phyloP scores from a whole-genome alignment of 2,888 invertebrate species.

The Zelleria hepariella region DNA sequence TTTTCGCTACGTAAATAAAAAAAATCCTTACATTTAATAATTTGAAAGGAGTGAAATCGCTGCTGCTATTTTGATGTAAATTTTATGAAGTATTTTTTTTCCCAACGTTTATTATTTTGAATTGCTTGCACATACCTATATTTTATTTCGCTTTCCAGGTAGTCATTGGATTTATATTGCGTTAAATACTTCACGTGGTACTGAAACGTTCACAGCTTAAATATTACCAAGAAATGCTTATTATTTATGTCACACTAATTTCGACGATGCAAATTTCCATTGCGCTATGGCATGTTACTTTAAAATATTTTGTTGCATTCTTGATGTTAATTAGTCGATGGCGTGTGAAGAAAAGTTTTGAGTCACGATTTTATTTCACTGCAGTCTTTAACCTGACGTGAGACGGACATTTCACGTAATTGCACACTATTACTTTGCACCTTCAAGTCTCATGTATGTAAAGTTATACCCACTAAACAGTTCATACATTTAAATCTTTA shows the following conservation, averaged over 20 bases:
- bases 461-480: no score
- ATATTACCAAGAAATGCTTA: not conserved
- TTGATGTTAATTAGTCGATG: not conserved
- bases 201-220: no score
- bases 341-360: not conserved
- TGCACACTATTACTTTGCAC: constrained; percentile 7
- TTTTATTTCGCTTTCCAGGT: no score
- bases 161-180: no score
- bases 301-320: constrained; percentile 3
- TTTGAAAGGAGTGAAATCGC: no score
- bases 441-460: not conserved
- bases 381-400: constrained; percentile 1
- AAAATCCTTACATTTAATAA: not conserved
- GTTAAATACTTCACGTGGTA: no score
- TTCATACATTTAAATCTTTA: no score
- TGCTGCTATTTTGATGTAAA: no score
- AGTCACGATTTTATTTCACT: not conserved
- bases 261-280: not conserved
- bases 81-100: no score
- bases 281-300: not conserved
- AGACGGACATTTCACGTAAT: constrained; percentile 6
- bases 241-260: not conserved
- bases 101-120: no score
- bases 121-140: no score
- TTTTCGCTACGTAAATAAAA: not conserved